Conservation (phyloP, 2,888 invertebrate genomes). For the Amaurobius ferox region DNA sequence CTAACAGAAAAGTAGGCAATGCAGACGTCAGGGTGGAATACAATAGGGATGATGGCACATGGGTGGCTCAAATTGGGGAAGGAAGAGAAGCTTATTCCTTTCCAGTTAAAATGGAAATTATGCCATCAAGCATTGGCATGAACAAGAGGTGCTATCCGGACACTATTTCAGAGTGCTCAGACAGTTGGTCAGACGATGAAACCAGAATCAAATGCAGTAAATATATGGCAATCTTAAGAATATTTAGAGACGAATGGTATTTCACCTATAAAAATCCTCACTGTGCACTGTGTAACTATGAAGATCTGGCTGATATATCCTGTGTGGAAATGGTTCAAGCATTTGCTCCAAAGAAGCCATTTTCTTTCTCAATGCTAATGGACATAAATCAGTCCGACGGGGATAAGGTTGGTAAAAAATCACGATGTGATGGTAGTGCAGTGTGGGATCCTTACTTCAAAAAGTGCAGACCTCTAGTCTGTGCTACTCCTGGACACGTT, state of each 20-base stretch:
- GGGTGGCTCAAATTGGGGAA: not conserved
- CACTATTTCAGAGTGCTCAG: not conserved
- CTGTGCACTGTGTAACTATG: not conserved
- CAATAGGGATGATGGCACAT: not conserved
- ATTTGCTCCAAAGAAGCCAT: not conserved
- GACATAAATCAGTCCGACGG: too few relatives aligned
- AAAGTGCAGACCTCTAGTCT: not conserved
- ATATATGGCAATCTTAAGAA: not conserved
- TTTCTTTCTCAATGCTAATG: not conserved
- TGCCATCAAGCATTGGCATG: not conserved
- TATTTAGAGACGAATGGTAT: not conserved
- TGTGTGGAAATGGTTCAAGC: too few relatives aligned
- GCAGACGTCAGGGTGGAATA: too few relatives aligned
- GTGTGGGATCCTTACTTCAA: not conserved
- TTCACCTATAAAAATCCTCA: not conserved
- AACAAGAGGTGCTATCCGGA: not conserved
- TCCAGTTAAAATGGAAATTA: not conserved
- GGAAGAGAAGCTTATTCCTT: not conserved
- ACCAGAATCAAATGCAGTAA: not conserved
- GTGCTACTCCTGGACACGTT: not conserved
- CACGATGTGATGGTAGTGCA: not conserved
- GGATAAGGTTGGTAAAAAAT: too few relatives aligned
- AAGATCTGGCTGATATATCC: not conserved
- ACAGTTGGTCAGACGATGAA: not conserved
- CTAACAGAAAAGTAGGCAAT: too few relatives aligned